phyloP scores from a whole-genome alignment of 2,888 invertebrate species.

The Patella depressa region DNA sequence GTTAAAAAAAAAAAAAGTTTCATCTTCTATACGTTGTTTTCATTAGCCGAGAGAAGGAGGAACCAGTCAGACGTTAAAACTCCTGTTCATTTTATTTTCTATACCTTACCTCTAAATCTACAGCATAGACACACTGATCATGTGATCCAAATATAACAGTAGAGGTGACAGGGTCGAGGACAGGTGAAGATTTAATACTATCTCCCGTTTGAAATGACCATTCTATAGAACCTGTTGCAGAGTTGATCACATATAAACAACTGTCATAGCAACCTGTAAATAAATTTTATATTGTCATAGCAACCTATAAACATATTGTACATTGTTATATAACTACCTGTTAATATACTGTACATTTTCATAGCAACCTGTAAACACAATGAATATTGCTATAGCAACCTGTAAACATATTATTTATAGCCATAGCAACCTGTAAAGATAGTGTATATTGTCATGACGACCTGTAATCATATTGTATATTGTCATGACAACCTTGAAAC shows the following conservation, averaged over 20 bases:
- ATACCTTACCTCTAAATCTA: constrained; percentile 46
- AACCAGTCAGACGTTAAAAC: neutral
- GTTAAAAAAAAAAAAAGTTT: neutral
- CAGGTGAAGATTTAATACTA: constrained; percentile 79
- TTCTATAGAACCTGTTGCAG: constrained; percentile 74
- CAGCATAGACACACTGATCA: constrained; percentile 77
- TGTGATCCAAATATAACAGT: constrained; percentile 81
- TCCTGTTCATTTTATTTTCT: neutral
- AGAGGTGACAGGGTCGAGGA: constrained; percentile 72
- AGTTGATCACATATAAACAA: constrained; percentile 78
- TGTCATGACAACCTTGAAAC: no score
- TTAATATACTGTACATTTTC: no score
- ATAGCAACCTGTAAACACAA: no score
- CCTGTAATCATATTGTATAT: no score
- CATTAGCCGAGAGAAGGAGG: no score
- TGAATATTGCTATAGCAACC: no score
- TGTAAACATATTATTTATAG: no score
- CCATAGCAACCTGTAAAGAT: no score
- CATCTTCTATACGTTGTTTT: neutral
- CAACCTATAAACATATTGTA: no score
- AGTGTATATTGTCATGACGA: no score
- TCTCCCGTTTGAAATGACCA: constrained; percentile 79
- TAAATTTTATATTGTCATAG: neutral
- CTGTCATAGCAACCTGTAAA: constrained; percentile 81
- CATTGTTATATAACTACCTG: no score